Percentiles rank a stretch among this genome's conserved stretches.
These are phyloP conservation scores for Myocastor coypus DNA, from an alignment of 2,113 vertebrate species.

Conservation along the genomic window DNA sequence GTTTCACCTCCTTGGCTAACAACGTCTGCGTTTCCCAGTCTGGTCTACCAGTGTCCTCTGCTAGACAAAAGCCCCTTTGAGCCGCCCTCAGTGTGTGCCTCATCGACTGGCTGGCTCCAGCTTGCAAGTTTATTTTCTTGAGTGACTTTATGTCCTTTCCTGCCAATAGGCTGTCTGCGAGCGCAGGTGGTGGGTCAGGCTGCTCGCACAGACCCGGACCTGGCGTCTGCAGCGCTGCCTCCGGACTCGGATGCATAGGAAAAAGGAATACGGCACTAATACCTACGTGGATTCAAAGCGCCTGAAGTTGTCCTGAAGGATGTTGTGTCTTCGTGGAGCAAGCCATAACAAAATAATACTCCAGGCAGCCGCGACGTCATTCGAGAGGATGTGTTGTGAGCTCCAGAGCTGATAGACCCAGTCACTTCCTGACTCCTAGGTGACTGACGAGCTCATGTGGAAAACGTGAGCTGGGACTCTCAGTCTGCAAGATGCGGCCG, in stretches of 20 bases:
- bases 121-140: slow-evolving; percentile 58
- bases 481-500: slow-evolving; percentile 58
- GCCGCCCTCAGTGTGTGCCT: slow-evolving; percentile 51
- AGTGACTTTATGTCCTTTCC: slow-evolving; percentile 74
- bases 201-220: not conserved
- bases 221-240: slow-evolving; percentile 64
- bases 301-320: slow-evolving; percentile 74
- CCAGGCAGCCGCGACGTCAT: slow-evolving; percentile 70
- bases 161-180: slow-evolving; percentile 61
- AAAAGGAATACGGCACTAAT: slow-evolving; percentile 69
- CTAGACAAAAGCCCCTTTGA: slow-evolving; percentile 80
- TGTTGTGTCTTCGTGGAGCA: slow-evolving; percentile 58
- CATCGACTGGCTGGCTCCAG: slow-evolving; percentile 70
- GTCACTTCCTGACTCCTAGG: slow-evolving; percentile 78
- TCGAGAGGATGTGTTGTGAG: slow-evolving; percentile 72
- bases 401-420: slow-evolving; percentile 77
- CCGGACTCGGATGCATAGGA: slow-evolving; percentile 50
- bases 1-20: slow-evolving; percentile 73
- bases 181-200: slow-evolving; percentile 18
- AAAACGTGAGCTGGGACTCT: slow-evolving; percentile 71
- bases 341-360: slow-evolving; percentile 81
- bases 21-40: slow-evolving; percentile 58
- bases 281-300: slow-evolving; percentile 64
- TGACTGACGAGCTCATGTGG: slow-evolving; percentile 65
- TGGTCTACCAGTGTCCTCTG: slow-evolving; percentile 73